Conservation (phyloP, 2,797 vertebrate genomes). For the Fundulus diaphanus region DNA sequence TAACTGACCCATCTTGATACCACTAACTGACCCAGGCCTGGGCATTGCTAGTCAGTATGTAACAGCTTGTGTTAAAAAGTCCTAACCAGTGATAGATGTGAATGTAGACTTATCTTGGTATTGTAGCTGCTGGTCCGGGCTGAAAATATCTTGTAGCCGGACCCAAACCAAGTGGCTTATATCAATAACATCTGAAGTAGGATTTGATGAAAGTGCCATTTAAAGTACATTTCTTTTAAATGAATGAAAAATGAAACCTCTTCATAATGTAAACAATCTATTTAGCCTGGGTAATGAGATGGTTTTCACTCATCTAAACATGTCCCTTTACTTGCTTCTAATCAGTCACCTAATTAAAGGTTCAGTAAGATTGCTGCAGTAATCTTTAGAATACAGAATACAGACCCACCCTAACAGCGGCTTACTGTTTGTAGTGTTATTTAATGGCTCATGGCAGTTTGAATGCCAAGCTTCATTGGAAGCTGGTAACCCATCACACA, state of each 20-base stretch:
- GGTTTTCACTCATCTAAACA: background rate
- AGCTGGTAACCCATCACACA: background rate
- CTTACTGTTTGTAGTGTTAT: slow-evolving; percentile 1
- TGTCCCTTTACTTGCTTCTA: background rate
- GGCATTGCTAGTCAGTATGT: background rate
- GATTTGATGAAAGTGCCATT: background rate
- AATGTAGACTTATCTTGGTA: background rate
- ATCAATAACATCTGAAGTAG: too few species aligned
- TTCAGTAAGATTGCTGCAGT: background rate
- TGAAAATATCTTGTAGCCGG: background rate
- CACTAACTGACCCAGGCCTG: too few species aligned
- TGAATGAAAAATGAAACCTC: background rate
- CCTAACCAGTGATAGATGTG: background rate
- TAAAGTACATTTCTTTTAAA: background rate
- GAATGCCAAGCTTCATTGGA: background rate
- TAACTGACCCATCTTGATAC: too few species aligned
- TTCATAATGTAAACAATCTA: background rate
- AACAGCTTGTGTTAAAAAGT: background rate
- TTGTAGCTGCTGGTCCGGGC: background rate
- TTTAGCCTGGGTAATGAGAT: background rate
- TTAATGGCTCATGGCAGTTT: slow-evolving; percentile 2
- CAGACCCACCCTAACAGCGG: background rate
- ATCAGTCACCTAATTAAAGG: background rate
- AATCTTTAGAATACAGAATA: background rate
- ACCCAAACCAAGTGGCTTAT: too few species aligned